A percentile compares a stretch with the other conserved stretches of the same genome.
Conservation (phyloP, 2,113 vertebrate genomes). For the Tetrao urogallus region DNA sequence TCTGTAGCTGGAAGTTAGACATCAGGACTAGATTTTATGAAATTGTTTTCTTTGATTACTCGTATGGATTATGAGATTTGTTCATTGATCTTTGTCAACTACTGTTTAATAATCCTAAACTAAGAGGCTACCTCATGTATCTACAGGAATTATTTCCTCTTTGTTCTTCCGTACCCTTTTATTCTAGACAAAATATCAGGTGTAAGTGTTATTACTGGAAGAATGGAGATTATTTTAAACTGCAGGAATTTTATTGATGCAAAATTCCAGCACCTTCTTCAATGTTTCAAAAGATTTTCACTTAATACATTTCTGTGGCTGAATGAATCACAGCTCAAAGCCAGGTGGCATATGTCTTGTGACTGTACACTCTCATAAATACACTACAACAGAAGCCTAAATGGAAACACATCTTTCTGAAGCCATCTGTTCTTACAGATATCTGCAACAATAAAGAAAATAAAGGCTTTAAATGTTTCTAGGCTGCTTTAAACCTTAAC, state of each 20-base stretch:
- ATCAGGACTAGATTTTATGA: not conserved
- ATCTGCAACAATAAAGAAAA: conserved; percentile 59
- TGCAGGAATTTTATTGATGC: not conserved
- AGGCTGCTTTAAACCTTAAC: not conserved
- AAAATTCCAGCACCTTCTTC: not conserved
- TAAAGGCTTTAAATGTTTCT: not conserved
- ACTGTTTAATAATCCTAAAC: not conserved
- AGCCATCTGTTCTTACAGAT: conserved; percentile 64
- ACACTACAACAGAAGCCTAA: conserved; percentile 43
- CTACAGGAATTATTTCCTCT: not conserved
- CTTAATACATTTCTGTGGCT: not conserved
- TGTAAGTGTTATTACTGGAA: not conserved
- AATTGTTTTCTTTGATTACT: not conserved
- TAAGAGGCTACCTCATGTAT: not conserved
- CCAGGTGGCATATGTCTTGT: conserved; percentile 55
- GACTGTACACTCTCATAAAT: conserved; percentile 35
- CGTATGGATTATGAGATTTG: not conserved
- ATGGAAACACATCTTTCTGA: conserved; percentile 49
- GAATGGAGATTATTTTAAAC: not conserved
- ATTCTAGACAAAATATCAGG: not conserved
- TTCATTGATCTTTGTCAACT: not conserved
- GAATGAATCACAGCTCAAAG: conserved; percentile 16
- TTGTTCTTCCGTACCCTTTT: not conserved
- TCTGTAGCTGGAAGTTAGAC: not conserved
- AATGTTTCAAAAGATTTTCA: not conserved